Evolutionary conservation across 1,140 invertebrate genomes (phyloP).

Genomic region (Ctenoplectra terminalis): DNA sequence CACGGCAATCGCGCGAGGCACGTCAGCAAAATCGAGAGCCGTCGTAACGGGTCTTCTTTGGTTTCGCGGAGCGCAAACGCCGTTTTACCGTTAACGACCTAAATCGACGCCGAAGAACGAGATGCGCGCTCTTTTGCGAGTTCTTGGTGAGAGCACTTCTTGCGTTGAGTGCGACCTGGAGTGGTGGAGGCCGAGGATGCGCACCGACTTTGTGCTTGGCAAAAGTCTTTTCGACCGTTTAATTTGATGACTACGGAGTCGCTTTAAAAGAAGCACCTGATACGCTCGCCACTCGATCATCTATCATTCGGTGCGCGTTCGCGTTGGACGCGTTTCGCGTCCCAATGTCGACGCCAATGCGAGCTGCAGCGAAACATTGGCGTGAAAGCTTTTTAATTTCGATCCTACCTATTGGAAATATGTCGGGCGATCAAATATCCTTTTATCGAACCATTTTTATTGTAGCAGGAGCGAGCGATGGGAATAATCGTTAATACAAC

Average conservation of each 20-base stretch:
- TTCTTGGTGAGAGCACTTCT: constrained; percentile 50
- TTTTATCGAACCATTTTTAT: no score
- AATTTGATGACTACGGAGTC: constrained; percentile 38
- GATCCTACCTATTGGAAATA: not conserved
- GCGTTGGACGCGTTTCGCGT: constrained; percentile 9
- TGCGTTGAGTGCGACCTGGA: constrained; percentile 28
- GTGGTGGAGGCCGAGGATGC: constrained; percentile 4
- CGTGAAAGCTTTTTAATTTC: not conserved
- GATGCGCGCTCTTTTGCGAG: constrained; percentile 57
- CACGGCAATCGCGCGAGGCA: constrained; percentile 41
- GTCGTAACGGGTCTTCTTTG: constrained; percentile 68
- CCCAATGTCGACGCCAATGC: constrained; percentile 11
- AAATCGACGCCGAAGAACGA: constrained; percentile 65
- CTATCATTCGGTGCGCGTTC: constrained; percentile 4
- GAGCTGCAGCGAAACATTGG: not conserved
- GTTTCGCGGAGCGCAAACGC: constrained; percentile 68
- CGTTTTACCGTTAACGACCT: constrained; percentile 77
- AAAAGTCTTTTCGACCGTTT: constrained; percentile 31
- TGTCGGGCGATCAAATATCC: not conserved
- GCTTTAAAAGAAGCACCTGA: constrained; percentile 4
- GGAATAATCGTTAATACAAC: no score
- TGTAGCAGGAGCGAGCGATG: no score
- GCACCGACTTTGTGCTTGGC: constrained; percentile 28
- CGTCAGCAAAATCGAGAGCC: constrained; percentile 67
- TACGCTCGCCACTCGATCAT: not conserved